phyloP scores from a whole-genome alignment of 2,888 invertebrate species.

The Oeneis ivallda region DNA sequence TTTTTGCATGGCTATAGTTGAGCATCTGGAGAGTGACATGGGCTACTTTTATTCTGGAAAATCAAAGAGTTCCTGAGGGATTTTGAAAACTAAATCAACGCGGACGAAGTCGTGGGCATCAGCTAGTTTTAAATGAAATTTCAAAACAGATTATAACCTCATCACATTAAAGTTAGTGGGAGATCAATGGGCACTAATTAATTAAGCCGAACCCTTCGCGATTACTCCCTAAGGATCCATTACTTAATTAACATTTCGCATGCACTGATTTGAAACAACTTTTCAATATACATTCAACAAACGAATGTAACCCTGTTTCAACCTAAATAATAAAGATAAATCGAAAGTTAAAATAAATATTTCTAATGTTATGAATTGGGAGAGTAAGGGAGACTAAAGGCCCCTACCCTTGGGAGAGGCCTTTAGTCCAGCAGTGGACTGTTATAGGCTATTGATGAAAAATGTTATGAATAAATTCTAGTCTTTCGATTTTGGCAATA shows the following conservation, averaged over 20 bases:
- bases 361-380: neutral
- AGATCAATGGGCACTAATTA: constrained; percentile 78
- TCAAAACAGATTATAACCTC: constrained; percentile 51
- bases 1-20: no score
- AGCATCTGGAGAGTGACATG: no score
- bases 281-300: constrained; percentile 38
- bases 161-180: constrained; percentile 61
- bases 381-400: no score
- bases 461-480: no score
- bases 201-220: constrained; percentile 73
- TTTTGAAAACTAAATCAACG: no score
- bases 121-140: constrained; percentile 22
- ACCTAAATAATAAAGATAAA: neutral
- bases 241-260: constrained; percentile 75
- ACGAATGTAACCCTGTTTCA: constrained; percentile 4
- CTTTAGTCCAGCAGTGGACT: no score
- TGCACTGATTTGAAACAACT: constrained; percentile 52
- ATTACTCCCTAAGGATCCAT: constrained; percentile 70
- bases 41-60: no score
- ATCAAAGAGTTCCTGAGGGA: no score
- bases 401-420: no score
- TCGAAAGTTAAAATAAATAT: neutral
- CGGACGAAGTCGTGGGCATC: no score
- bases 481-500: no score
- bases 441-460: no score